Percentiles rank a stretch among this genome's conserved stretches.
These are phyloP conservation scores for Falco rusticolus DNA, from an alignment of 2,797 vertebrate genomes.

Conservation along the genomic window DNA sequence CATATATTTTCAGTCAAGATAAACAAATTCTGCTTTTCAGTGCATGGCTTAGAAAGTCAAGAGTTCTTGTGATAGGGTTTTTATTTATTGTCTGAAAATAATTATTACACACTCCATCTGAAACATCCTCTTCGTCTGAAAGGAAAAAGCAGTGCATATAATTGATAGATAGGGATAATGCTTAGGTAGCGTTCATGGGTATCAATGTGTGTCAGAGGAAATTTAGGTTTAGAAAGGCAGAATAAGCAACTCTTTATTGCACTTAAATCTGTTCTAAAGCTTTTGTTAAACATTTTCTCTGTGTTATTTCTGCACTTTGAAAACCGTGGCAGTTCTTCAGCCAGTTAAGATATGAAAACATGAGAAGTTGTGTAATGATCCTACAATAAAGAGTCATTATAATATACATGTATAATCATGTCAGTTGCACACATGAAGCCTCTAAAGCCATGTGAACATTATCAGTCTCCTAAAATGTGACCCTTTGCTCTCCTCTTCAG, in stretches of 20 bases:
- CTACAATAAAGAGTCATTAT: not conserved
- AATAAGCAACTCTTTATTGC: not conserved
- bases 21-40: conserved; percentile 18
- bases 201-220: not conserved
- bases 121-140: conserved; percentile 7
- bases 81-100: conserved; percentile 49
- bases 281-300: not conserved
- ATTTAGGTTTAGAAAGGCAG: not conserved
- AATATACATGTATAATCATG: not conserved
- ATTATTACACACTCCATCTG: not conserved
- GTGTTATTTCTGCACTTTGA: not conserved
- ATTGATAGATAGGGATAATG: not conserved
- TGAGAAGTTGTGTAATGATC: not conserved
- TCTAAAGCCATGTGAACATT: not conserved
- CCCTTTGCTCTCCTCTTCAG: not conserved
- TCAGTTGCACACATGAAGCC: not conserved
- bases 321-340: not conserved
- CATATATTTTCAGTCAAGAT: conserved; percentile 36
- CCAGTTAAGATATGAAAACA: fast-evolving
- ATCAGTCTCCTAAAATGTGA: not conserved
- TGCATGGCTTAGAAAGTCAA: conserved; percentile 6
- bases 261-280: not conserved
- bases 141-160: not conserved
- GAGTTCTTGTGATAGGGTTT: not conserved
- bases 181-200: not conserved